Base-by-base conservation (phyloP, 2,797 vertebrate species). In the Macropodus opercularis region DNA sequence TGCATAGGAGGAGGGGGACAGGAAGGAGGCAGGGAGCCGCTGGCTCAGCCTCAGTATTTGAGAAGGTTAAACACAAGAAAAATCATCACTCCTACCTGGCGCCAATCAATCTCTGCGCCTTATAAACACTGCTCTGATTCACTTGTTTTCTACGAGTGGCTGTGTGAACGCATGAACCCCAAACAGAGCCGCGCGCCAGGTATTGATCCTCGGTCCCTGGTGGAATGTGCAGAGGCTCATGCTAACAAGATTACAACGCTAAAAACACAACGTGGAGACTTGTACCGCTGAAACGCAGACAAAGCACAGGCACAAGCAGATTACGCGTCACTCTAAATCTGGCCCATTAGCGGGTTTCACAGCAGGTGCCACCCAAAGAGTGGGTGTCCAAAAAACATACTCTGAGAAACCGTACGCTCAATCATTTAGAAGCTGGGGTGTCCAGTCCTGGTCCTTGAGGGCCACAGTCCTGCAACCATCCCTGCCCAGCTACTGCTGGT, bases 241-340 rank as follows among this genome's bases (percentile, higher is more conserved):
- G 43, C 65, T 85, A 84, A 89, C 83, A 72, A 88, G 84, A 88
- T 89, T 88, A 88, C 83, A 88, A 78, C 34, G 22, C 69, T 63
- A 64, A 72, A 56, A 78, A 80, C 76, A 64, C 69, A 22, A 76
- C 50, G 50, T 70, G 63, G 69, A 55, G 79, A 79, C 75, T 81
- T 61, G 81, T 61, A 69, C 81, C 22, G 23, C 81, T 79, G 77
- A 85, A 74, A 77, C 69, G 56, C 75, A n/a, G n/a, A n/a, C 18
- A 34, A 29, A 71, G 63, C 44, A 26, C 54, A 81, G 63, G 60
- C 57, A 57, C 75, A 79, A 58, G 73, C 72, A 79, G 71, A 79
- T 85, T 49, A 67, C 55, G 3, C n/a, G 50, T 74, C 75, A 68
- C 49, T 78, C 66, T 42, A 52, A 55, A 69, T 68, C 35, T 65